Base-by-base conservation (phyloP, 2,888 invertebrate genomes). In the Sabatieria punctata region DNA sequence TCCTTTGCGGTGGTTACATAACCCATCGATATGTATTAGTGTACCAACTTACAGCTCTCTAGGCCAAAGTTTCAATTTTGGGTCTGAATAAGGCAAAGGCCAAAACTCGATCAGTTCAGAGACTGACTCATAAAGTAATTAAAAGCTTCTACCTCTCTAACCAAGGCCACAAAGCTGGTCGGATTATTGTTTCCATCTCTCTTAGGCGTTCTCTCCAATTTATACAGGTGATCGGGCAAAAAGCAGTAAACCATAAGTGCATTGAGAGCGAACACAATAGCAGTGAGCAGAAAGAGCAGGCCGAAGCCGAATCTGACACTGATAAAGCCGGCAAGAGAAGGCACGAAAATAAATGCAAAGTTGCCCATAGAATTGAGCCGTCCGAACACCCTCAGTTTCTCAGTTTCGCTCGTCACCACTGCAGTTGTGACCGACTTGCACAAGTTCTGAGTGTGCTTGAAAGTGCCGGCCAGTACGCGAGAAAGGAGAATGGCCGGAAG, bases 371-470 rank as follows among this genome's bases (percentile, higher is more conserved):
- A 43, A 37, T 49, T 49, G 25, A 47, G 22, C 2, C 47, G 38
- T 11, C 49, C 49, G 25, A 48, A 47, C 15, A 43, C 49, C 8
- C 26, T 19, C 27, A 36, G 24, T 41, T 43, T 37, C 23, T 40
- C 26, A 15, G 27, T 19, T n/a, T 43, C 33, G 22, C 6, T 21
- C 24, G 48, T 41, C 11, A 43, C 21, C 15, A 36, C 27, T 21
- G 44, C 47, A n/a, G n/a, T n/a, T 15, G 51, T 24, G 19, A 38
- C 18, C 6, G 51, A 19, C 23, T 44, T 33, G 15, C 40, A 47
- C 27, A 49, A 25, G 36, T 44, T 51, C 39, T 51, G 51, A 1
- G 51, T 51, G 21, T 51, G 51, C 47, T 51, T 51, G 47, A 51
- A 51, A 8, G 33, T 15, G 11, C 49, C 49, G 27, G 45, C 43